Conservation (phyloP, 30 jellyfish, hydroid and myxozoan species). For the Pseudorhiza aurosa region DNA sequence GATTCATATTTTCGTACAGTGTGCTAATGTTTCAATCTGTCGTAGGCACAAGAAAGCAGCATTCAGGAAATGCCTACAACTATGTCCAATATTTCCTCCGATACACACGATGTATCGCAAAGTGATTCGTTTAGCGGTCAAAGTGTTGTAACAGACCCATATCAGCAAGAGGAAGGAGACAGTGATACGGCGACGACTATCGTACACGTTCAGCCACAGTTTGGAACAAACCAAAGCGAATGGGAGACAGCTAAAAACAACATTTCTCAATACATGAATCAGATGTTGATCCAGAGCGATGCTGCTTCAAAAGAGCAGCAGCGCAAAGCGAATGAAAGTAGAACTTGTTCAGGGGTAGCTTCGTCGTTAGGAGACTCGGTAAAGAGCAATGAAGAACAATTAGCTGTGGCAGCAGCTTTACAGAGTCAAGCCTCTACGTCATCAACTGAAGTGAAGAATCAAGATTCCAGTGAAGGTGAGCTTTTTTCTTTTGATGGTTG, state of each 20-base stretch:
- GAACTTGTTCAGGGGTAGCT: conserved; percentile 2
- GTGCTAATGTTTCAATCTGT: too few species aligned
- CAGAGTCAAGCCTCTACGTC: neutral
- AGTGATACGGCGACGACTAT: conserved; percentile 2
- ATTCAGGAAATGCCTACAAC: too few species aligned
- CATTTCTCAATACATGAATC: conserved; percentile 63
- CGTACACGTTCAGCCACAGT: conserved; percentile 35
- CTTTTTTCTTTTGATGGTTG: neutral
- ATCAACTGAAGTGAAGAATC: neutral
- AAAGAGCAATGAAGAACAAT: neutral
- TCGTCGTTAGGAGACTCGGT: neutral
- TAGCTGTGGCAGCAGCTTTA: neutral
- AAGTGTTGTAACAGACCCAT: neutral
- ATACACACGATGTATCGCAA: conserved; percentile 5
- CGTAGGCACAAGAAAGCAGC: too few species aligned
- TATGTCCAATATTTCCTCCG: too few species aligned
- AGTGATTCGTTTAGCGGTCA: conserved; percentile 10
- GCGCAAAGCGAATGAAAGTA: conserved; percentile 22
- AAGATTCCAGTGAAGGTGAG: conserved; percentile 14
- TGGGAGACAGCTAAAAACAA: conserved; percentile 73
- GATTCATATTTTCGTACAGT: neutral
- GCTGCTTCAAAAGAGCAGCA: conserved; percentile 13
- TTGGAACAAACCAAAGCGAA: conserved; percentile 12
- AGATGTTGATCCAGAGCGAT: conserved; percentile 26
- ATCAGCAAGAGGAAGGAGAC: neutral